phyloP scores from a whole-genome alignment of 2,797 vertebrate genomes.

The Selene dorsalis region DNA sequence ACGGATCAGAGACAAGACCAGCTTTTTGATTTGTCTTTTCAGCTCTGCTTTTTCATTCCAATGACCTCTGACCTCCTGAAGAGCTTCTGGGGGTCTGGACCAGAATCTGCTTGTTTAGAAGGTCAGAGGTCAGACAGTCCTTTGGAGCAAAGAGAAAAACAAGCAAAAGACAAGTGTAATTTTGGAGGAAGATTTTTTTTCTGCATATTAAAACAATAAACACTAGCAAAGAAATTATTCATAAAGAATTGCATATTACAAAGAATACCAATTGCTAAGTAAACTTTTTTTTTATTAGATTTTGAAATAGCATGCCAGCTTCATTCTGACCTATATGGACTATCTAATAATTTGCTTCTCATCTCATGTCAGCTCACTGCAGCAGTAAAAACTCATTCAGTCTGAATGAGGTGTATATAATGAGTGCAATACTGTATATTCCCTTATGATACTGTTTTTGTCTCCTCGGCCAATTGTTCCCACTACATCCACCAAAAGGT shows the following conservation, averaged over 20 bases:
- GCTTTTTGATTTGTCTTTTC: background rate
- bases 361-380: slow-evolving; percentile 32
- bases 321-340: background rate
- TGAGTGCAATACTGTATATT: slow-evolving; percentile 57
- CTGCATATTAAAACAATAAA: background rate
- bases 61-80: background rate
- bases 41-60: background rate
- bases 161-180: background rate
- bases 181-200: slow-evolving; percentile 4
- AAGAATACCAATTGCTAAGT: no score
- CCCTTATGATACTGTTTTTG: slow-evolving; percentile 59
- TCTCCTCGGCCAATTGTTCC: slow-evolving; percentile 67
- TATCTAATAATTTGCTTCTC: slow-evolving; percentile 26
- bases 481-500: slow-evolving; percentile 53
- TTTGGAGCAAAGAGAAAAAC: background rate
- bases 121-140: background rate
- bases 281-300: background rate
- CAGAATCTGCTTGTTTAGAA: background rate
- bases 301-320: background rate
- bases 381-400: slow-evolving; percentile 32
- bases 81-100: background rate
- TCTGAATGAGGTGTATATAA: slow-evolving; percentile 48
- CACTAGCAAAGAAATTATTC: background rate
- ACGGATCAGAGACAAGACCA: background rate
- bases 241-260: background rate